These are phyloP conservation scores for Oncorhynchus masou DNA, from an alignment of 2,113 vertebrate genomes.

Conservation along the genomic window DNA sequence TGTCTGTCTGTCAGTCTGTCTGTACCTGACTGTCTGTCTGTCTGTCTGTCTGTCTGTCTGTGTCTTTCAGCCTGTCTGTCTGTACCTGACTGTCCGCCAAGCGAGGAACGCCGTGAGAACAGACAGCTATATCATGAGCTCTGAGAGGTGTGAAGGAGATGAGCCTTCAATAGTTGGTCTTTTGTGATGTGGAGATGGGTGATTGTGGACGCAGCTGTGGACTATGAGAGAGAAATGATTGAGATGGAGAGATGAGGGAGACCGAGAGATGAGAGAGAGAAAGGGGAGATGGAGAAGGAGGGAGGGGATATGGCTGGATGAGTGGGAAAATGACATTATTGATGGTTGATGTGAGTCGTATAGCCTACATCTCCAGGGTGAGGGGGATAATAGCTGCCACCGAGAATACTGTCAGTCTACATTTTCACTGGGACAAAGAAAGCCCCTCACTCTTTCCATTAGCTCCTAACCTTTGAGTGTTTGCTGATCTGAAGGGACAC, in stretches of 20 bases:
- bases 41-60: too few species aligned
- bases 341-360: conserved; percentile 61
- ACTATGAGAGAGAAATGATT: conserved; percentile 24
- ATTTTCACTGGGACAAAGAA: conserved; percentile 38
- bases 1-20: too few species aligned
- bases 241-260: conserved; percentile 42
- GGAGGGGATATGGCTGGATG: conserved; percentile 38
- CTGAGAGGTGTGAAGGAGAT: conserved; percentile 25
- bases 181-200: conserved; percentile 62
- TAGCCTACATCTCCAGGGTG: conserved; percentile 49
- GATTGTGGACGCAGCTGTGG: conserved; percentile 40
- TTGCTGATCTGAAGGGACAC: too few species aligned
- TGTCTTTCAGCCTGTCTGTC: too few species aligned
- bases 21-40: too few species aligned
- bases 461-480: too few species aligned
- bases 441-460: conserved; percentile 2
- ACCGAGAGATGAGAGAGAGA: conserved; percentile 41
- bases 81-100: conserved; percentile 27
- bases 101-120: conserved; percentile 50
- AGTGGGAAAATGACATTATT: conserved; percentile 67
- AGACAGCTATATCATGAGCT: conserved; percentile 59
- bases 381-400: conserved; percentile 59
- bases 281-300: conserved; percentile 18
- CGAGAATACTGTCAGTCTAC: conserved; percentile 57
- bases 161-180: conserved; percentile 58